phyloP scores from a whole-genome alignment of 2,113 vertebrate genomes.

The Marmota monax region DNA sequence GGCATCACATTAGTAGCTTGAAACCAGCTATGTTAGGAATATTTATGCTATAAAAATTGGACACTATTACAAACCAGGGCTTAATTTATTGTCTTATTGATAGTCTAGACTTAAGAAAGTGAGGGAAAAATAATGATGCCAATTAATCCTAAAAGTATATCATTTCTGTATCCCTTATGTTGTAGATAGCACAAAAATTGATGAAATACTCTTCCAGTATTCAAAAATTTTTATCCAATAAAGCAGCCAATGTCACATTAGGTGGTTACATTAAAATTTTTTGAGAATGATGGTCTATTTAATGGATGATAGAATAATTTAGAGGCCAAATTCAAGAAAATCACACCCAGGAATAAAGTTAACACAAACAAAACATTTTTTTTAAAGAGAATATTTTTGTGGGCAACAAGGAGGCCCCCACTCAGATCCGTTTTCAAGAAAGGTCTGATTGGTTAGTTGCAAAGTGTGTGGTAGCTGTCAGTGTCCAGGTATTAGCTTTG shows the following conservation, averaged over 20 bases:
- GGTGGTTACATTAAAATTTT: neutral
- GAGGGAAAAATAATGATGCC: neutral
- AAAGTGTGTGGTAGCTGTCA: neutral
- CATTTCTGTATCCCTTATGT: neutral
- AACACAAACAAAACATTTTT: neutral
- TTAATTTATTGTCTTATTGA: neutral
- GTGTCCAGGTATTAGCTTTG: neutral
- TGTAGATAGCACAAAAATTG: neutral
- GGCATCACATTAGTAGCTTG: neutral
- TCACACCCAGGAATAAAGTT: neutral
- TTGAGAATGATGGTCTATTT: neutral
- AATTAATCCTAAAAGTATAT: neutral
- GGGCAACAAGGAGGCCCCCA: neutral
- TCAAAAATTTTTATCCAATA: neutral
- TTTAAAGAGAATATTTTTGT: neutral
- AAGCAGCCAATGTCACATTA: neutral
- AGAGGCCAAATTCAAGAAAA: neutral
- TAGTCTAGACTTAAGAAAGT: neutral
- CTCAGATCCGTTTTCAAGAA: neutral
- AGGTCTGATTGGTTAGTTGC: neutral
- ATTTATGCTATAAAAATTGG: neutral
- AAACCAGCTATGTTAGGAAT: neutral
- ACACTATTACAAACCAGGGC: neutral
- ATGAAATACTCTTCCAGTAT: neutral
- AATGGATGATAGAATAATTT: neutral